phyloP scores from a whole-genome alignment of 2,797 vertebrate genomes.

The Pelodytes ibericus region DNA sequence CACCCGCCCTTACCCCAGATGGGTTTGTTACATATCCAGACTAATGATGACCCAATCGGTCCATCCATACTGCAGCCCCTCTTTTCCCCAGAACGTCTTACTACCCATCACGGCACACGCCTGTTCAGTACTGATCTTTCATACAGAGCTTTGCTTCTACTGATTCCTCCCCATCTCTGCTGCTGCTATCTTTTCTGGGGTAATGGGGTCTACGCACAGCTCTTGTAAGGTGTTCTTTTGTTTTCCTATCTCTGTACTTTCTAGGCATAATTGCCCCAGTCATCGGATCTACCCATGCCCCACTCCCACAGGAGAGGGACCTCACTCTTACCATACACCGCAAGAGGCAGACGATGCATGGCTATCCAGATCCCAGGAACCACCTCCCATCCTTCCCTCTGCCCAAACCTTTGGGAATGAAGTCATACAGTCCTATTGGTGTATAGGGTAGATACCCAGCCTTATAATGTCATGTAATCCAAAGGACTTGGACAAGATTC shows the following conservation, averaged over 20 bases:
- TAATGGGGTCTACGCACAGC: not conserved
- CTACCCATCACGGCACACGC: too few species aligned
- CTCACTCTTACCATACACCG: not conserved
- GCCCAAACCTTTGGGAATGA: not conserved
- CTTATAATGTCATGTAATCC: not conserved
- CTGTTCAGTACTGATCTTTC: too few species aligned
- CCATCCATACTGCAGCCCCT: too few species aligned
- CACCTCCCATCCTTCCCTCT: slow-evolving; percentile 10
- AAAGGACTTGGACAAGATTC: not conserved
- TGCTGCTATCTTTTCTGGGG: not conserved
- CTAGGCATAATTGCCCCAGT: slow-evolving; percentile 39
- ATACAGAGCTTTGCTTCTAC: too few species aligned
- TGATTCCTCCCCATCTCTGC: too few species aligned
- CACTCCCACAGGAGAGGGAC: slow-evolving; percentile 17
- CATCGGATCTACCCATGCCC: slow-evolving; percentile 27
- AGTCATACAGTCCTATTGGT: not conserved
- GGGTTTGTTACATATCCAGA: too few species aligned
- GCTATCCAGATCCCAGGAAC: slow-evolving; percentile 27
- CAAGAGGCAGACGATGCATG: slow-evolving; percentile 2
- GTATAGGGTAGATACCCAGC: too few species aligned
- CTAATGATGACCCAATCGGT: too few species aligned
- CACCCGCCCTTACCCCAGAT: too few species aligned
- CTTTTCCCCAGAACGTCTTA: too few species aligned
- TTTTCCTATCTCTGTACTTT: slow-evolving; percentile 48
- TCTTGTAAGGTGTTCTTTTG: slow-evolving; percentile 38